phyloP scores from a whole-genome alignment of 2,113 vertebrate genomes.

The Zonotrichia leucophrys region DNA sequence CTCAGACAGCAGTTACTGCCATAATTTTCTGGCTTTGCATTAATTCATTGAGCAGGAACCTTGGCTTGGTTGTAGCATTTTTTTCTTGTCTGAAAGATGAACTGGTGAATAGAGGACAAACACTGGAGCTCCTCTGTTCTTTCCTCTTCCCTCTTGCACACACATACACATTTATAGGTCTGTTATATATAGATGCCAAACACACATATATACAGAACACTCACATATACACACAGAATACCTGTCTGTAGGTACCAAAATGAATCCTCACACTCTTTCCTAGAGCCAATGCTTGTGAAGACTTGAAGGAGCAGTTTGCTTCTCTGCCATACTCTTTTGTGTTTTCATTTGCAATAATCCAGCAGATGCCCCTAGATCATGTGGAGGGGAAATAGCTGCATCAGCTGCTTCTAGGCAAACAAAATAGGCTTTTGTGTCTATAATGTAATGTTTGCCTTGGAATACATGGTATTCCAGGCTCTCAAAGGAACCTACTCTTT shows the following conservation, averaged over 20 bases:
- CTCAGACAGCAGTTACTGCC: constrained; percentile 37
- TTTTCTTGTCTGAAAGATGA: constrained; percentile 71
- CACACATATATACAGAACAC: neutral
- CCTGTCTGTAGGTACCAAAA: neutral
- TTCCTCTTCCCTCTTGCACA: neutral
- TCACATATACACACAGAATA: no score
- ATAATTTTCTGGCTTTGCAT: constrained; percentile 62
- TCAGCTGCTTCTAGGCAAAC: constrained; percentile 3
- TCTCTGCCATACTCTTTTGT: neutral
- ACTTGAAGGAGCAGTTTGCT: neutral
- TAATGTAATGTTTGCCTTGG: neutral
- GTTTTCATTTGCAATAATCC: constrained; percentile 27
- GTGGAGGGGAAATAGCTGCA: neutral
- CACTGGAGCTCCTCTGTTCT: constrained; percentile 15
- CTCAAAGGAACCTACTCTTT: neutral
- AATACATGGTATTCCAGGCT: neutral
- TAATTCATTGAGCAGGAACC: constrained; percentile 67
- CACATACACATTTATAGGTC: neutral
- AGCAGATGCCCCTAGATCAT: constrained; percentile 31
- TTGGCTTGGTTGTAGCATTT: constrained; percentile 63
- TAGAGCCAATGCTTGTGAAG: constrained; percentile 21
- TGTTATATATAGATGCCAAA: neutral
- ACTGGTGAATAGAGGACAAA: constrained; percentile 64
- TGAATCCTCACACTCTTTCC: constrained; percentile 1
- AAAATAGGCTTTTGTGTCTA: neutral